A percentile compares a stretch with the other conserved stretches of the same genome.
phyloP scores from a whole-genome alignment of 2,797 vertebrate genomes.

The Poeciliopsis turneri region DNA sequence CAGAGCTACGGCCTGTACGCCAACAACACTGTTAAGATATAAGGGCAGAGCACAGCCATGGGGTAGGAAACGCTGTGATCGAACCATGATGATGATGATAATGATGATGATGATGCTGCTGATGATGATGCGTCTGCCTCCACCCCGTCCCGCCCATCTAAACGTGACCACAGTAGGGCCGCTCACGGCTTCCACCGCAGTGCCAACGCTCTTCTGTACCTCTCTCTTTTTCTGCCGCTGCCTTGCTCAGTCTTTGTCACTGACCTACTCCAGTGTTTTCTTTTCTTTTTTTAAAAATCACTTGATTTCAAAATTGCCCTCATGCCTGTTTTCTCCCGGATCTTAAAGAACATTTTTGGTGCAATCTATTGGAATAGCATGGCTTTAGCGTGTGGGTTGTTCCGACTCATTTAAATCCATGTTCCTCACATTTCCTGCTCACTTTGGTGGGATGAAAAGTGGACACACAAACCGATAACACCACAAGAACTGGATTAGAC shows the following conservation, averaged over 20 bases:
- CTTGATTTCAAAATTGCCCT: constrained; percentile 75
- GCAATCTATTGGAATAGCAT: not conserved
- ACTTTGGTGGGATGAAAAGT: not conserved
- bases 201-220: constrained; percentile 71
- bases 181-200: constrained; percentile 76
- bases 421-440: not conserved
- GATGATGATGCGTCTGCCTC: constrained; percentile 73
- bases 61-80: constrained; percentile 77
- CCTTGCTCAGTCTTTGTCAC: constrained; percentile 60
- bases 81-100: constrained; percentile 73
- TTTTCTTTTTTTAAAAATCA: constrained; percentile 36
- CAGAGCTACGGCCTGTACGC: constrained; percentile 85
- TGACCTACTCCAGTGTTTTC: constrained; percentile 59
- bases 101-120: constrained; percentile 53
- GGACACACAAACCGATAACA: not conserved
- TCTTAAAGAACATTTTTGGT: constrained; percentile 1
- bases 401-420: not conserved
- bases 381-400: not conserved
- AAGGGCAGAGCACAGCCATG: constrained; percentile 80
- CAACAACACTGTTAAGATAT: constrained; percentile 86
- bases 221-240: constrained; percentile 67
- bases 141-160: constrained; percentile 71
- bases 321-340: constrained; percentile 45
- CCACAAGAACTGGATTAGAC: not conserved
- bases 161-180: constrained; percentile 77